Percentiles rank a stretch among this genome's conserved stretches.
Evolutionary conservation across 2,797 vertebrate species (phyloP).

Genomic region (Anguilla obscura): DNA sequence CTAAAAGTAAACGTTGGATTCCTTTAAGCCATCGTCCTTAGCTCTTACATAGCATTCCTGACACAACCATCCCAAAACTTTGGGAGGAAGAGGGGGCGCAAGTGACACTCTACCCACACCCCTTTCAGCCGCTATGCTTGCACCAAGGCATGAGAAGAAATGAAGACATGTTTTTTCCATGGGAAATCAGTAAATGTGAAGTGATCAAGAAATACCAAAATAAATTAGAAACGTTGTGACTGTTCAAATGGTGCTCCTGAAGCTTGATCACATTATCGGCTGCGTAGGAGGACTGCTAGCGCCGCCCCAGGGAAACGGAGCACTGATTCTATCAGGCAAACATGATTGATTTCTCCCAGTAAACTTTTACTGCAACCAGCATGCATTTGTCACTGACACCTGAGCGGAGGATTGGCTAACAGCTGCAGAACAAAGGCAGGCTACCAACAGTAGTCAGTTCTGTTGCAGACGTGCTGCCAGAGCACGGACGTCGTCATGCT

Average conservation of each 20-base stretch:
- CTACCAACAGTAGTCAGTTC: conserved; percentile 46
- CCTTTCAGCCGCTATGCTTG: not conserved
- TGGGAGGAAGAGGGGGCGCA: not conserved
- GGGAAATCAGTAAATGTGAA: not conserved
- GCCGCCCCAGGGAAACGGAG: conserved; percentile 38
- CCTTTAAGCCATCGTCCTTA: not conserved
- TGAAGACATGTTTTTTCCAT: not conserved
- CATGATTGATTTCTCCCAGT: conserved; percentile 56
- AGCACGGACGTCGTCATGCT: conserved; percentile 50
- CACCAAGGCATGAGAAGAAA: not conserved
- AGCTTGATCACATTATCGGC: not conserved
- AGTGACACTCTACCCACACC: not conserved
- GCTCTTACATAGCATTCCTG: not conserved
- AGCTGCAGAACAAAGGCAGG: conserved; percentile 60
- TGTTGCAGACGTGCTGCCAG: conserved; percentile 43
- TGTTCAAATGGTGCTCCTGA: not conserved
- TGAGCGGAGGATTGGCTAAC: conserved; percentile 55
- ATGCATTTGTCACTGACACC: conserved; percentile 64
- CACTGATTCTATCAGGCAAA: conserved; percentile 55
- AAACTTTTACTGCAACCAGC: conserved; percentile 64
- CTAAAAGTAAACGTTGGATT: conserved; percentile 18
- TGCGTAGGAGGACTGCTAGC: conserved; percentile 19
- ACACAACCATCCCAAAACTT: not conserved
- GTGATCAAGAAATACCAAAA: not conserved
- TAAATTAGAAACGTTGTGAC: not conserved